Evolutionary conservation across 2,888 invertebrate genomes (phyloP).

Genomic region (Orchesella flavescens): DNA sequence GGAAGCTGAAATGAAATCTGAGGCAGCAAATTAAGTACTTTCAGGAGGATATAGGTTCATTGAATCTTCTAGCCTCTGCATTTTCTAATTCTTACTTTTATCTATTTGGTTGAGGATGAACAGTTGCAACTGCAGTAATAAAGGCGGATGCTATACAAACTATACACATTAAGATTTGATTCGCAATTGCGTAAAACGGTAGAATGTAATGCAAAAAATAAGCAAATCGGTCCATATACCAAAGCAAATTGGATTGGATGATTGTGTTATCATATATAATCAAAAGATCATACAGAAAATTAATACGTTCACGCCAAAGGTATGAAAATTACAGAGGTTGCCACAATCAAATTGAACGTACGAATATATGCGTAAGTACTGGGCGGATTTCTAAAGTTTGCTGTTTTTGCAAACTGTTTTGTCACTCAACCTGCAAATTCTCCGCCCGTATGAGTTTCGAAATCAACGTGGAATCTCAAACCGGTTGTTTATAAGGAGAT

Average conservation of each 20-base stretch:
- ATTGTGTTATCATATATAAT: not conserved
- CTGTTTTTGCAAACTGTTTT: constrained; percentile 31
- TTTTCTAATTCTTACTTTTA: not conserved
- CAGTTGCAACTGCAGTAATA: constrained; percentile 19
- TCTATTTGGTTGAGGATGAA: not conserved
- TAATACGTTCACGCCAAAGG: constrained; percentile 3
- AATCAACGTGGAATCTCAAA: constrained; percentile 11
- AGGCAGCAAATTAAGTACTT: constrained; percentile 1
- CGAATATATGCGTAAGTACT: not conserved
- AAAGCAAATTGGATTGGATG: not conserved
- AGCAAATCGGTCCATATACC: too few relatives aligned
- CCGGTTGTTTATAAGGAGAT: not conserved
- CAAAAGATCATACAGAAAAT: constrained; percentile 3
- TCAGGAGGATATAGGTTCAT: constrained; percentile 3
- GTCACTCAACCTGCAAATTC: constrained; percentile 41
- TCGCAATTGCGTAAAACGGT: constrained; percentile 38
- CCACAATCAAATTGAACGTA: not conserved
- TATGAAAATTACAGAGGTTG: not conserved
- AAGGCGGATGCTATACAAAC: constrained; percentile 15
- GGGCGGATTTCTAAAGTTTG: constrained; percentile 12
- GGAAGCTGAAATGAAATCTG: constrained; percentile 31
- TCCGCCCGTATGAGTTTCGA: constrained; percentile 23
- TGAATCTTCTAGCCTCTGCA: not conserved
- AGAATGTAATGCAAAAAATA: not conserved
- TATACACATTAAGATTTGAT: constrained; percentile 10